Evolutionary conservation across 1,140 invertebrate genomes (phyloP).

Genomic region (Drosophila mauritiana): DNA sequence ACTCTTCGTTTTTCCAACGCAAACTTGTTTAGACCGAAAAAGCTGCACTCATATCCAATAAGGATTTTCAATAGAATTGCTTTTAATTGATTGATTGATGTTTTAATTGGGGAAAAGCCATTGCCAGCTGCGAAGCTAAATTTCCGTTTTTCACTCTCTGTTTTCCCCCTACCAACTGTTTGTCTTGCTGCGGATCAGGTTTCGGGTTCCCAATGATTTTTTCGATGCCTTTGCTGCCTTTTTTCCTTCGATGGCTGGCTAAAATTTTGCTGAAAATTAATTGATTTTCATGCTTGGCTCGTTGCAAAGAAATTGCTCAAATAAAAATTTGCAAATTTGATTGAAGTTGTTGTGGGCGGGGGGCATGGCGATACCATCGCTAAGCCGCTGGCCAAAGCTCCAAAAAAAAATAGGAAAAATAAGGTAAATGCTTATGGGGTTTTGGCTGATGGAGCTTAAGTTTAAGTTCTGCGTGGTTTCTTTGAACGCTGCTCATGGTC

Average conservation of each 20-base stretch:
- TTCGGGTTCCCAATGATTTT: constrained; percentile 39
- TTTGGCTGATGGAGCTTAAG: constrained; percentile 31
- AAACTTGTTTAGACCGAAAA: constrained; percentile 68
- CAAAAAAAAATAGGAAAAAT: constrained; percentile 52
- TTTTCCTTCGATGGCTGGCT: constrained; percentile 37
- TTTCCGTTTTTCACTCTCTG: constrained; percentile 20
- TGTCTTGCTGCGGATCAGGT: constrained; percentile 51
- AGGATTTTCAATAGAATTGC: constrained; percentile 76
- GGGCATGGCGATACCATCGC: constrained; percentile 16
- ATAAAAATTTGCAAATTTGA: constrained; percentile 82
- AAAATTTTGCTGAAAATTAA: constrained; percentile 80
- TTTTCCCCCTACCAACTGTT: constrained; percentile 18
- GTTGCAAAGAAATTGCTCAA: constrained; percentile 78
- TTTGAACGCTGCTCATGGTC: constrained; percentile 44
- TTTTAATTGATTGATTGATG: constrained; percentile 84
- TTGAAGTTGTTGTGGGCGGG: constrained; percentile 68
- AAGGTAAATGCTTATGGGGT: constrained; percentile 18
- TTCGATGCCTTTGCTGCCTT: constrained; percentile 39
- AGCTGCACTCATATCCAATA: constrained; percentile 67
- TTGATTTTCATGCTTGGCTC: constrained; percentile 80
- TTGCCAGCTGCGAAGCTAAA: constrained; percentile 37
- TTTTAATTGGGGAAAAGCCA: constrained; percentile 82
- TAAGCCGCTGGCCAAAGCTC: constrained; percentile 67
- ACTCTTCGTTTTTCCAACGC: constrained; percentile 21
- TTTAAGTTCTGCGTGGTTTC: constrained; percentile 45